phyloP scores from a whole-genome alignment of 2,797 vertebrate species.

The Artibeus lituratus region DNA sequence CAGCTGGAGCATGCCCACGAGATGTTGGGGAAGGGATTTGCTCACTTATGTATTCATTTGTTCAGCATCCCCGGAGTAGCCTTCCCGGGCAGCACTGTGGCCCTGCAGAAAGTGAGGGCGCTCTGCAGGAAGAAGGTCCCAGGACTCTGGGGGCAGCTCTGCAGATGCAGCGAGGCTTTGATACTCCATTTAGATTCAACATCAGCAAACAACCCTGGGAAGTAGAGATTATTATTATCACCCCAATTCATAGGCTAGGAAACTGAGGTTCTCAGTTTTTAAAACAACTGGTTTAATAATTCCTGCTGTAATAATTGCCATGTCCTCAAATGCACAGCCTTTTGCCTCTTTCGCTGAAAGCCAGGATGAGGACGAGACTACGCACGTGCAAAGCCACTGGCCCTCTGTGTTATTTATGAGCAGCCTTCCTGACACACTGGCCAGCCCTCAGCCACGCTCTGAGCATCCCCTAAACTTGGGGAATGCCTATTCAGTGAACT shows the following conservation, averaged over 20 bases:
- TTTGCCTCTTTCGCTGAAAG: neutral
- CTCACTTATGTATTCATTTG: neutral
- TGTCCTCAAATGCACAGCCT: neutral
- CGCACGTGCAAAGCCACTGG: neutral
- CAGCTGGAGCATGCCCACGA: neutral
- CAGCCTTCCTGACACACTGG: neutral
- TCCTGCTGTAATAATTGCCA: neutral
- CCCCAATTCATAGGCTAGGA: neutral
- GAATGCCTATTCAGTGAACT: conserved; percentile 42
- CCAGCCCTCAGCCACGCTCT: neutral
- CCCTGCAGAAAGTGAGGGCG: neutral
- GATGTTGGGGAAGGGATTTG: neutral
- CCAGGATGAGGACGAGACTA: neutral
- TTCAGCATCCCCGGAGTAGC: neutral
- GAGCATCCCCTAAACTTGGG: conserved; percentile 30
- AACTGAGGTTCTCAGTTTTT: conserved; percentile 1
- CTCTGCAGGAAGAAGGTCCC: neutral
- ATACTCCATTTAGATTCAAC: conserved; percentile 9
- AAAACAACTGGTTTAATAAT: neutral
- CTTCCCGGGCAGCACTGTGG: neutral
- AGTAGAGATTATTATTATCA: conserved; percentile 19
- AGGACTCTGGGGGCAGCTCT: neutral
- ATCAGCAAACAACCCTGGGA: neutral
- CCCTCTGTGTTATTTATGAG: neutral
- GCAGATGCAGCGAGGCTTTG: neutral